A percentile compares a stretch with the other conserved stretches of the same genome.
Evolutionary conservation across 2,888 invertebrate species (phyloP).

Genomic region (Synergus laeviventris): DNA sequence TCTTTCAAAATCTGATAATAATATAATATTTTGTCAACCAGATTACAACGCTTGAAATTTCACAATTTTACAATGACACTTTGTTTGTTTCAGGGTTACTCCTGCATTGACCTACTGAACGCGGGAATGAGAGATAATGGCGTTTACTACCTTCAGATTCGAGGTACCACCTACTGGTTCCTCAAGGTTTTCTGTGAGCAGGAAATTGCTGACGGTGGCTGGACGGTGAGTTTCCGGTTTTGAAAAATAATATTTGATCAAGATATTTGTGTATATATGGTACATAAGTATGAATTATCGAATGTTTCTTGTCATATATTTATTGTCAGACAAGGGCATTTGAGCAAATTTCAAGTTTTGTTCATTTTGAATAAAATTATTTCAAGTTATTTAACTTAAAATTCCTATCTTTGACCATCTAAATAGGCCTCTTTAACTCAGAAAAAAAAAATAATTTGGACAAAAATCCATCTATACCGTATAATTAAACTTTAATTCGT

Average conservation of each 20-base stretch:
- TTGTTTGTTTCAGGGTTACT: slow-evolving; percentile 84
- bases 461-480: not conserved
- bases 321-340: not conserved
- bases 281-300: too few species aligned
- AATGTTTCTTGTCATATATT: too few species aligned
- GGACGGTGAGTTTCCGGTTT: slow-evolving; percentile 85
- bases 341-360: not conserved
- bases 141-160: slow-evolving; percentile 92
- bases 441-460: too few species aligned
- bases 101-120: slow-evolving; percentile 90
- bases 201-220: slow-evolving; percentile 91
- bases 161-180: slow-evolving; percentile 95
- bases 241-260: not conserved
- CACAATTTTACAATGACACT: slow-evolving; percentile 45
- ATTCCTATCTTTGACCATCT: too few species aligned
- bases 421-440: too few species aligned
- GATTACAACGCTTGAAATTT: not conserved
- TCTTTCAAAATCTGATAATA: slow-evolving; percentile 33
- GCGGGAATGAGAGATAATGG: slow-evolving; percentile 92
- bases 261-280: not conserved
- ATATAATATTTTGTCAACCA: slow-evolving; percentile 25
- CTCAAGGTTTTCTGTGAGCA: slow-evolving; percentile 94
- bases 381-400: too few species aligned
- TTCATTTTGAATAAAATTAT: too few species aligned
- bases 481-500: not conserved